Conservation (phyloP, 2,797 vertebrate genomes). For the Poecilia velifera region DNA sequence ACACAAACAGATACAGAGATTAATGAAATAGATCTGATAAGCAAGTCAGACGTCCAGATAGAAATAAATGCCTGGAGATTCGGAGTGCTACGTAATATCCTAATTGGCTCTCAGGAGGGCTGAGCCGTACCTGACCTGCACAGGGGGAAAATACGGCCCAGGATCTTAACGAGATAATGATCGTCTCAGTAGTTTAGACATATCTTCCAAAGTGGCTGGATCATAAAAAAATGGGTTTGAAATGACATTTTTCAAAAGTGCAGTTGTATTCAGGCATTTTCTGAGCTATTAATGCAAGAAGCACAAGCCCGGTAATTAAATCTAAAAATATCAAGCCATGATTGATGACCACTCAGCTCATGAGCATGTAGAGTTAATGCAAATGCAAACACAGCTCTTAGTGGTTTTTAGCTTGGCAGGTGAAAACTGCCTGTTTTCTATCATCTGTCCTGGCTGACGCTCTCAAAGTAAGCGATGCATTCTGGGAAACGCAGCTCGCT, state of each 20-base stretch:
- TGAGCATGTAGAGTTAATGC: slow-evolving; percentile 41
- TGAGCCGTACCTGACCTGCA: slow-evolving; percentile 52
- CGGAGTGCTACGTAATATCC: slow-evolving; percentile 55
- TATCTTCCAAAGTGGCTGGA: slow-evolving; percentile 48
- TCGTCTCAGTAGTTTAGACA: slow-evolving; percentile 51
- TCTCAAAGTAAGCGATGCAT: slow-evolving; percentile 32
- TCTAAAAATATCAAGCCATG: slow-evolving; percentile 72
- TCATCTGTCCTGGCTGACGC: slow-evolving; percentile 13
- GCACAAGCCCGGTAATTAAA: slow-evolving; percentile 63
- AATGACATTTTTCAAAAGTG: slow-evolving; percentile 42
- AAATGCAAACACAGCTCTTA: slow-evolving; percentile 28
- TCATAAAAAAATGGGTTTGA: slow-evolving; percentile 50
- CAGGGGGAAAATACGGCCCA: slow-evolving; percentile 2
- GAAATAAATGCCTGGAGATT: slow-evolving; percentile 56
- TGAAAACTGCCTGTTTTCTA: slow-evolving; percentile 25
- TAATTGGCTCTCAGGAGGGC: slow-evolving; percentile 74
- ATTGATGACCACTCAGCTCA: slow-evolving; percentile 72
- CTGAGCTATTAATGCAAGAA: slow-evolving; percentile 39
- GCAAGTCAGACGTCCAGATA: slow-evolving; percentile 36
- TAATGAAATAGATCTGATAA: slow-evolving; percentile 60
- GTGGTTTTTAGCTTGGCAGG: slow-evolving; percentile 32
- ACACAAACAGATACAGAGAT: slow-evolving; percentile 48
- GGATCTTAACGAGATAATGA: slow-evolving; percentile 63
- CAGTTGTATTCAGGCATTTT: slow-evolving; percentile 35
- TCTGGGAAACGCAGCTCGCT: slow-evolving; percentile 24